Evolutionary conservation across 1,140 invertebrate genomes (phyloP).

Genomic region (Onthophagus taurus): DNA sequence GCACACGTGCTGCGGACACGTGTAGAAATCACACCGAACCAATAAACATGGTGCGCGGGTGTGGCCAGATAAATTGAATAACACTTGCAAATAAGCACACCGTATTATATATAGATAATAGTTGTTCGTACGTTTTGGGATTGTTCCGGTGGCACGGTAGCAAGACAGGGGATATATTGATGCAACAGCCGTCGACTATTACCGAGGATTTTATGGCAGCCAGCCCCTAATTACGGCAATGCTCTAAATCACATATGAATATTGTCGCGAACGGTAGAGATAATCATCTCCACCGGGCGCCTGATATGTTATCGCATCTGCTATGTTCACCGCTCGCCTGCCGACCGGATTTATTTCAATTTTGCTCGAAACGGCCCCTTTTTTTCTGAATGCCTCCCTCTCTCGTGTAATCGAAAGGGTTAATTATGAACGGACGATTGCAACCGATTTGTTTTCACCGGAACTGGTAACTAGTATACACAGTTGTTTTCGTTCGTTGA

Average conservation of each 20-base stretch:
- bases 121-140: conserved; percentile 3
- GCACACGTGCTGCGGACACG: conserved; percentile 33
- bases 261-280: conserved; percentile 19
- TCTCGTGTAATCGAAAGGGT: no score
- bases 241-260: conserved; percentile 32
- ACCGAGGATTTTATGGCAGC: conserved; percentile 24
- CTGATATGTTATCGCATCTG: conserved; percentile 18
- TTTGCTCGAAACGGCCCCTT: no score
- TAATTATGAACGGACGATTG: no score
- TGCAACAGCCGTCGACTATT: conserved; percentile 30
- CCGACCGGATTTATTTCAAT: background rate
- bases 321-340: conserved; percentile 1
- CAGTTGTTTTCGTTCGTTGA: no score
- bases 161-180: conserved; percentile 31
- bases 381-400: no score
- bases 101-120: conserved; percentile 6
- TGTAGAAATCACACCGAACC: conserved; percentile 34
- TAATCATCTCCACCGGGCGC: conserved; percentile 18
- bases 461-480: no score
- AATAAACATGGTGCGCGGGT: conserved; percentile 35
- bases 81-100: conserved; percentile 37
- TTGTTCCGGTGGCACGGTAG: conserved; percentile 17
- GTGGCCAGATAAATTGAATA: conserved; percentile 37
- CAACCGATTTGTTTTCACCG: no score
- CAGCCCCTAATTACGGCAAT: conserved; percentile 28